These are phyloP conservation scores for Eurois occulta DNA, from an alignment of 2,888 invertebrate species.

Conservation along the genomic window DNA sequence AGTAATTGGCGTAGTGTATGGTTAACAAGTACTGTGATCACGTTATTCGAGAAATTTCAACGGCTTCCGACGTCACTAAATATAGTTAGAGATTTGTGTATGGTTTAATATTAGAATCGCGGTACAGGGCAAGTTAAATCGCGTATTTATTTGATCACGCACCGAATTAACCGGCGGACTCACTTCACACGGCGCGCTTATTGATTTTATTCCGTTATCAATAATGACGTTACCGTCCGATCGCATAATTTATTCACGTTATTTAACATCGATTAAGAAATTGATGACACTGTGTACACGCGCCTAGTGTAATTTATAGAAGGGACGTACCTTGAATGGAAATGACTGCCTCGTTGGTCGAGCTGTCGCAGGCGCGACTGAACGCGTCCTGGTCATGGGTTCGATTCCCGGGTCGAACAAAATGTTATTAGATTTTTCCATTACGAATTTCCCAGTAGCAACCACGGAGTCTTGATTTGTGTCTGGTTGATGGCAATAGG, in stretches of 20 bases:
- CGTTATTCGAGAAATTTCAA: constrained; percentile 78
- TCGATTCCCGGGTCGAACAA: background rate
- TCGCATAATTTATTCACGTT: constrained; percentile 60
- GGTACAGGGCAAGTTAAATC: constrained; percentile 61
- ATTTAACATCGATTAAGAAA: constrained; percentile 60
- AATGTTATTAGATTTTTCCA: background rate
- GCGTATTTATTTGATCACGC: constrained; percentile 63
- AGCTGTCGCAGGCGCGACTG: background rate
- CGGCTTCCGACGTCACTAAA: constrained; percentile 76
- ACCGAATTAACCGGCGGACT: constrained; percentile 49
- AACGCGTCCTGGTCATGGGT: background rate
- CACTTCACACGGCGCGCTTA: constrained; percentile 46
- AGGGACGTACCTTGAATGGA: constrained; percentile 29
- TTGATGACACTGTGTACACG: constrained; percentile 57
- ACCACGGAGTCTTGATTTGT: background rate
- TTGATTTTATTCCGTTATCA: constrained; percentile 64
- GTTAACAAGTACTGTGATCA: constrained; percentile 73
- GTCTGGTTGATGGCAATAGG: background rate
- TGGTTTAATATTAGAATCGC: constrained; percentile 65
- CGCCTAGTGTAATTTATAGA: constrained; percentile 51
- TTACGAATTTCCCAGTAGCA: background rate
- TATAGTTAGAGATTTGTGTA: constrained; percentile 68
- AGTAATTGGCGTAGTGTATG: constrained; percentile 67
- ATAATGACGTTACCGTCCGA: constrained; percentile 56
- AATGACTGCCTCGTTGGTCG: background rate